phyloP scores from a whole-genome alignment of 2,113 vertebrate genomes.

The Pachyramphus minor region DNA sequence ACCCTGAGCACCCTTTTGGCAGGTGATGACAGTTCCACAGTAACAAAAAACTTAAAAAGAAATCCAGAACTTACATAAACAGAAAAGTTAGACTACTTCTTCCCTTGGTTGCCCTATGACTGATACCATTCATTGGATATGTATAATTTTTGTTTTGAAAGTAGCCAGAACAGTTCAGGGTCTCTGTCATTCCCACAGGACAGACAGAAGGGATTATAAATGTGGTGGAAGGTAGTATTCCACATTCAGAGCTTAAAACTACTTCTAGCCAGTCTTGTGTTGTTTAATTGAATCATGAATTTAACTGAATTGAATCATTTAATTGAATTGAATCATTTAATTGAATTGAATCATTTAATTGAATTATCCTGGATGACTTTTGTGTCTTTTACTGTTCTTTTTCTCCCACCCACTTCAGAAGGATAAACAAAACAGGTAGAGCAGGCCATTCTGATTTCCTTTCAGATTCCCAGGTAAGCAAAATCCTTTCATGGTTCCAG shows the following conservation, averaged over 20 bases:
- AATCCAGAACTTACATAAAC: constrained; percentile 22
- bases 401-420: not conserved
- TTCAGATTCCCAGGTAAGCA: not conserved
- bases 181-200: not conserved
- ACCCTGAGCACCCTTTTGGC: constrained; percentile 1
- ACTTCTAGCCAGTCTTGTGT: not conserved
- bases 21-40: not conserved
- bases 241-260: not conserved
- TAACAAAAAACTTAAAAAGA: constrained; percentile 11
- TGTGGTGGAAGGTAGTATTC: not conserved
- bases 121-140: not conserved
- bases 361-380: not conserved
- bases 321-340: too few species aligned
- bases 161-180: not conserved
- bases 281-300: not conserved
- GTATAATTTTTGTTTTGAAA: not conserved
- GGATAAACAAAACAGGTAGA: not conserved
- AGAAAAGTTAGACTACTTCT: not conserved
- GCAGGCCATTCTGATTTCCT: not conserved
- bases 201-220: not conserved
- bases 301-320: too few species aligned
- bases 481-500: not conserved
- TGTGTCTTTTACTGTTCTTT: not conserved
- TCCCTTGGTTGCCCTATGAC: not conserved
- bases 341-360: not conserved